Evolutionary conservation across 2,888 invertebrate genomes (phyloP).

Genomic region (Prostheceraeus crozeri): DNA sequence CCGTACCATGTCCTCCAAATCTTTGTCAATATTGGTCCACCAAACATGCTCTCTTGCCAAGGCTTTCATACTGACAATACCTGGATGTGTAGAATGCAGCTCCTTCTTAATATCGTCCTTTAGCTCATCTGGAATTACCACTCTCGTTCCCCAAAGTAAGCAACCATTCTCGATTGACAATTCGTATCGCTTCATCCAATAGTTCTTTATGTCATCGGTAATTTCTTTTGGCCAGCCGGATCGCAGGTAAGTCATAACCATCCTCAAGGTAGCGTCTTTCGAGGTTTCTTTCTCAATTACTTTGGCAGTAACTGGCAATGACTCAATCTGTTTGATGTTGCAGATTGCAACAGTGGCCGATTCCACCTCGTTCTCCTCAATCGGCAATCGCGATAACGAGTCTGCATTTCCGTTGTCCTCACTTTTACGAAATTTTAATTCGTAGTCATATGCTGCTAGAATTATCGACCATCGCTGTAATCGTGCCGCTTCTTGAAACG

Average conservation of each 20-base stretch:
- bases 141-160: not conserved
- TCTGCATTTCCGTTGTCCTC: too few relatives aligned
- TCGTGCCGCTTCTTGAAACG: not conserved
- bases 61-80: constrained; percentile 1
- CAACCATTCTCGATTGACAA: not conserved
- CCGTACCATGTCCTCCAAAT: constrained; percentile 42
- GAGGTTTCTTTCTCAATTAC: too few relatives aligned
- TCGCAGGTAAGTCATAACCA: too few relatives aligned
- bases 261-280: too few relatives aligned
- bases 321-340: too few relatives aligned
- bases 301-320: too few relatives aligned
- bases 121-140: not conserved
- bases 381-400: too few relatives aligned
- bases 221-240: constrained; percentile 23
- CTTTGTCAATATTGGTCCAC: constrained; percentile 39
- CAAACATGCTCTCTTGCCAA: not conserved
- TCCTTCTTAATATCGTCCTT: not conserved
- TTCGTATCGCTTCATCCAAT: not conserved
- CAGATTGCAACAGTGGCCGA: too few relatives aligned
- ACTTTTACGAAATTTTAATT: too few relatives aligned
- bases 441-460: too few relatives aligned
- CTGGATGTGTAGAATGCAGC: not conserved
- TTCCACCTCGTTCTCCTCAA: too few relatives aligned
- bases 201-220: not conserved
- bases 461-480: constrained; percentile 16